A percentile compares a stretch with the other conserved stretches of the same genome.
phyloP scores from a whole-genome alignment of 1,140 invertebrate species.

The Drosophila subpulchrella region DNA sequence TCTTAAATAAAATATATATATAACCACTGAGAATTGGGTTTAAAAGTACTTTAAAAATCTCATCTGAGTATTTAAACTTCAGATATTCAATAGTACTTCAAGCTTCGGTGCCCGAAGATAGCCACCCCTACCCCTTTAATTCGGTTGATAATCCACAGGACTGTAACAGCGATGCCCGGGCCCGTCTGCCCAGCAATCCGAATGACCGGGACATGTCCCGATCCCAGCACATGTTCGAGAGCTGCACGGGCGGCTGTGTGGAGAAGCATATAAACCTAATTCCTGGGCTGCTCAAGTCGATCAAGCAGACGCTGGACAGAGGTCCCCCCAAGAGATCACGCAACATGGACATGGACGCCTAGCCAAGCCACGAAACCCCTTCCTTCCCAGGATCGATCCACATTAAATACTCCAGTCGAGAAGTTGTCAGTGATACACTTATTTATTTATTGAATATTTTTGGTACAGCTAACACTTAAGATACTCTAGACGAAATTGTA shows the following conservation, averaged over 20 bases:
- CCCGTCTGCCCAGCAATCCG: slow-evolving; percentile 89
- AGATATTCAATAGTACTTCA: not conserved
- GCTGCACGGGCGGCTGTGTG: slow-evolving; percentile 94
- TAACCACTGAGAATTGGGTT: too few relatives aligned
- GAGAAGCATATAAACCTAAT: slow-evolving; percentile 91
- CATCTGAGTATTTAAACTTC: too few relatives aligned
- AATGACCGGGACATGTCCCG: slow-evolving; percentile 88
- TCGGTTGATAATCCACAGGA: slow-evolving; percentile 39
- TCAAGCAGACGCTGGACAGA: slow-evolving; percentile 87
- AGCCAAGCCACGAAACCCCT: not conserved
- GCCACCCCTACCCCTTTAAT: not conserved
- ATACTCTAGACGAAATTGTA: slow-evolving; percentile 14
- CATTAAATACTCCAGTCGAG: slow-evolving; percentile 4
- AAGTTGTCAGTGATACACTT: slow-evolving; percentile 26
- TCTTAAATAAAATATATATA: too few relatives aligned
- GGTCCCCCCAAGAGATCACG: slow-evolving; percentile 40
- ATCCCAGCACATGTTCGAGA: slow-evolving; percentile 91
- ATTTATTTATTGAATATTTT: slow-evolving; percentile 66
- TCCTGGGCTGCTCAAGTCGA: slow-evolving; percentile 90
- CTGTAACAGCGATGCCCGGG: slow-evolving; percentile 92
- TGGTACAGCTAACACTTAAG: slow-evolving; percentile 62
- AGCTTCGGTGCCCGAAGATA: not conserved
- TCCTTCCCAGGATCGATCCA: not conserved
- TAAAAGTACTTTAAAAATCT: too few relatives aligned
- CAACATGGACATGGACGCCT: slow-evolving; percentile 16